These are phyloP conservation scores for Aplysina aerophoba DNA, from an alignment of 37 sponge, comb jelly and placozoan species.

Conservation along the genomic window DNA sequence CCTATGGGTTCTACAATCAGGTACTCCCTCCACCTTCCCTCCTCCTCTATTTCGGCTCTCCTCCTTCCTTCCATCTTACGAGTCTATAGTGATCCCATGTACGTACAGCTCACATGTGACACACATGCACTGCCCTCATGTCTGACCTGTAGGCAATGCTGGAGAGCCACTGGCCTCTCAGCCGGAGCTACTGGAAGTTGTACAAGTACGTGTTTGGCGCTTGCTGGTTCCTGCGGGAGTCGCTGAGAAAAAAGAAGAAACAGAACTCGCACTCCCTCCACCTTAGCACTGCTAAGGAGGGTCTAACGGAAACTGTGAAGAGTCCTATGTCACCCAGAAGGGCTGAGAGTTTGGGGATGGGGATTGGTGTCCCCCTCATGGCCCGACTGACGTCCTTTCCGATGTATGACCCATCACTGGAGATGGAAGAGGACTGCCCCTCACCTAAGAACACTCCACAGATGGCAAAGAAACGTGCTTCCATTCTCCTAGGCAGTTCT, in stretches of 20 bases:
- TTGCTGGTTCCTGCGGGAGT: conserved; percentile 49
- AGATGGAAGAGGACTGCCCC: neutral
- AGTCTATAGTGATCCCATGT: no score
- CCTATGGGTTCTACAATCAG: conserved; percentile 91
- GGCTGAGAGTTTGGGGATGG: neutral
- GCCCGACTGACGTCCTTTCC: conserved; percentile 13
- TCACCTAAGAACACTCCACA: neutral
- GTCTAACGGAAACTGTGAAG: no score
- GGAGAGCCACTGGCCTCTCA: conserved; percentile 70
- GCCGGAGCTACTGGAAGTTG: conserved; percentile 57
- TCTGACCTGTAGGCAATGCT: conserved; percentile 43
- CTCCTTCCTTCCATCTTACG: no score
- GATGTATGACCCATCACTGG: conserved; percentile 13
- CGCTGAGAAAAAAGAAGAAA: neutral
- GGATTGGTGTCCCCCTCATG: conserved; percentile 22
- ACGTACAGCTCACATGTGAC: no score
- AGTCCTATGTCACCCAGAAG: conserved; percentile 7
- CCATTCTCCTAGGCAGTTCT: neutral
- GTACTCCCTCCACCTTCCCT: neutral
- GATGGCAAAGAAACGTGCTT: neutral
- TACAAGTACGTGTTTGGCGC: conserved; percentile 62
- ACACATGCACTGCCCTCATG: conserved; percentile 12
- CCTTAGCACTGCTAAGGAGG: neutral
- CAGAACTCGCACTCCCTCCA: neutral
- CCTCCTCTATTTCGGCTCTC: no score